phyloP scores from a whole-genome alignment of 1,140 invertebrate species.

The Drosophila arawakana region DNA sequence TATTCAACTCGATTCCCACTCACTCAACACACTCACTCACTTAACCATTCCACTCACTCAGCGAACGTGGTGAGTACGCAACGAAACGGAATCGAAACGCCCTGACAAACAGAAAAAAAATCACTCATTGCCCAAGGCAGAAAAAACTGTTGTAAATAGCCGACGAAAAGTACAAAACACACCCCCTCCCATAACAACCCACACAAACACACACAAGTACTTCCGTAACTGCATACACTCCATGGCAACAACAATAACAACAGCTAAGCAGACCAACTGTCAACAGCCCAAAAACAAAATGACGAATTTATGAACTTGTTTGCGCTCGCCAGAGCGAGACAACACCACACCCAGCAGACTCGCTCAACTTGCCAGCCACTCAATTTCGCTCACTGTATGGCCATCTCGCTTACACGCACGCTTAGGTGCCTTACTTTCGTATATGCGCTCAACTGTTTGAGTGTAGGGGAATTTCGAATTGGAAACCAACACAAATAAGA shows the following conservation, averaged over 20 bases:
- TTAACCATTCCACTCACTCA: constrained; percentile 28
- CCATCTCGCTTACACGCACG: constrained; percentile 46
- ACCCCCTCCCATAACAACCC: constrained; percentile 39
- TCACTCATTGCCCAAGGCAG: constrained; percentile 28
- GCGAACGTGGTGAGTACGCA: constrained; percentile 60
- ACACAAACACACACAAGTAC: constrained; percentile 26
- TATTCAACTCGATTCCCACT: background rate
- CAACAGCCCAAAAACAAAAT: constrained; percentile 83
- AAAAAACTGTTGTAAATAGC: constrained; percentile 53
- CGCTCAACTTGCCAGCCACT: constrained; percentile 40
- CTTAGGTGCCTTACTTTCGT: background rate
- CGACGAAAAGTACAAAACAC: constrained; percentile 62
- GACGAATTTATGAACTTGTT: constrained; percentile 83
- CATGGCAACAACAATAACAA: constrained; percentile 59
- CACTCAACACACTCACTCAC: constrained; percentile 7
- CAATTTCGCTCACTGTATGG: constrained; percentile 27
- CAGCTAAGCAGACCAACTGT: constrained; percentile 70
- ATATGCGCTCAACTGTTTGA: constrained; percentile 36
- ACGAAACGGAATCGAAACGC: constrained; percentile 50
- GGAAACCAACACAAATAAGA: constrained; percentile 42
- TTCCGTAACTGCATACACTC: constrained; percentile 12
- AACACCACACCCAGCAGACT: constrained; percentile 25
- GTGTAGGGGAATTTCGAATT: constrained; percentile 74
- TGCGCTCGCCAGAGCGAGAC: constrained; percentile 52
- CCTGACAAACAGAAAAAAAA: constrained; percentile 18